A percentile compares a stretch with the other conserved stretches of the same genome.
These are phyloP conservation scores for Rhinichthys klamathensis DNA, from an alignment of 2,113 vertebrate genomes.

Conservation along the genomic window DNA sequence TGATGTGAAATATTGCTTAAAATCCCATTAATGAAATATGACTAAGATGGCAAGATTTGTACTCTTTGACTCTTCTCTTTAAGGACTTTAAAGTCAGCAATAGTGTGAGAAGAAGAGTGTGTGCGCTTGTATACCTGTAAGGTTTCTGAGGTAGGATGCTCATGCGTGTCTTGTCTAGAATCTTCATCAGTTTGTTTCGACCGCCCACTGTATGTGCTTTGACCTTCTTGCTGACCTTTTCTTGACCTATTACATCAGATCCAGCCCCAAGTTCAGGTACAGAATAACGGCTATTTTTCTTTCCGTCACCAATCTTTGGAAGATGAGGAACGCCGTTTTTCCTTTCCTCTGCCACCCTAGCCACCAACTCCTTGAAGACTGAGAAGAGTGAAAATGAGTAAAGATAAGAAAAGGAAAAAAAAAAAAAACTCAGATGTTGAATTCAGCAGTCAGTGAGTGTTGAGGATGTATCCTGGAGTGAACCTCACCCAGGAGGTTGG, in stretches of 20 bases:
- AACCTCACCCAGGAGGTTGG: conserved; percentile 89
- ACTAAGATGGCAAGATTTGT: background rate
- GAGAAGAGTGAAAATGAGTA: background rate
- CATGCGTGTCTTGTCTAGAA: conserved; percentile 97
- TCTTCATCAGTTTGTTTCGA: conserved; percentile 97
- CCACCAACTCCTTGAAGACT: conserved; percentile 97
- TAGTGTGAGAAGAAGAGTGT: background rate
- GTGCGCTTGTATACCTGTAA: conserved; percentile 83
- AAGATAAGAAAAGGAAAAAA: no score
- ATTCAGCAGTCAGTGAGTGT: background rate
- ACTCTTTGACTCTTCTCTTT: no score
- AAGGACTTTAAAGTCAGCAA: background rate
- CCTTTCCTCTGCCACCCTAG: conserved; percentile 87
- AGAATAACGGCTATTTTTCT: conserved; percentile 93
- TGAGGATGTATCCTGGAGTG: background rate
- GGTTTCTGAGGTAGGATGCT: conserved; percentile 99
- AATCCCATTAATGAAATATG: background rate
- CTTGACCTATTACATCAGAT: conserved; percentile 91
- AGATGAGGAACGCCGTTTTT: conserved; percentile 94
- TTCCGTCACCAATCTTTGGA: conserved; percentile 97
- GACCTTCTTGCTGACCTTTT: conserved; percentile 94
- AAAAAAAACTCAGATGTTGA: conserved; percentile 43
- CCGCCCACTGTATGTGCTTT: conserved; percentile 95
- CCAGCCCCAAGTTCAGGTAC: conserved; percentile 95
- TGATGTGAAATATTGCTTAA: background rate